A percentile compares a stretch with the other conserved stretches of the same genome.
These are phyloP conservation scores for Phylloscopus collybita DNA, from an alignment of 2,797 vertebrate species.

Conservation along the genomic window DNA sequence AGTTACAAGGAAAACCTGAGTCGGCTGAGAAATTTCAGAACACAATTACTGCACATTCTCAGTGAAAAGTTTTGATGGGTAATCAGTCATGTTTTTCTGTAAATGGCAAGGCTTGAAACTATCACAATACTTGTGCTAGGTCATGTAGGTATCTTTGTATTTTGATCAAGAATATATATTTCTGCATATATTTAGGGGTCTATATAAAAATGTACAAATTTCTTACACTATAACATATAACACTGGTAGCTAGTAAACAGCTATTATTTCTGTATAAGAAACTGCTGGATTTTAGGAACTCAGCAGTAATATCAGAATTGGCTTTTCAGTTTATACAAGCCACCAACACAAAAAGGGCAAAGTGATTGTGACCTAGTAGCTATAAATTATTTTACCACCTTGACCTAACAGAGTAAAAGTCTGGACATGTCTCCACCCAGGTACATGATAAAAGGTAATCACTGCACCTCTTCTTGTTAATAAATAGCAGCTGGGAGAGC, in stretches of 20 bases:
- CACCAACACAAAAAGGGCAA: not conserved
- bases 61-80: not conserved
- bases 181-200: not conserved
- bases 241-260: not conserved
- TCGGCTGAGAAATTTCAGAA: not conserved
- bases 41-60: not conserved
- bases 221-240: not conserved
- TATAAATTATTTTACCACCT: constrained; percentile 26
- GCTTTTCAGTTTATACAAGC: not conserved
- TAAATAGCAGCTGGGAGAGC: not conserved
- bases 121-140: not conserved
- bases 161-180: not conserved
- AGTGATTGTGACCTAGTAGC: not conserved
- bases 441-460: constrained; percentile 24
- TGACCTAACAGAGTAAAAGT: constrained; percentile 9
- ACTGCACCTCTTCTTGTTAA: constrained; percentile 22
- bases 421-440: not conserved
- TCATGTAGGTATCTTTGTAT: not conserved
- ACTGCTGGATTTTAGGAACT: not conserved
- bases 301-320: not conserved
- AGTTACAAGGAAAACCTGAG: not conserved
- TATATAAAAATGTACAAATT: not conserved
- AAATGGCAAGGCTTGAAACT: not conserved
- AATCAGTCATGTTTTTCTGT: not conserved
- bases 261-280: not conserved